phyloP scores from a whole-genome alignment of 2,888 invertebrate genomes.

The Drosophila birchii region DNA sequence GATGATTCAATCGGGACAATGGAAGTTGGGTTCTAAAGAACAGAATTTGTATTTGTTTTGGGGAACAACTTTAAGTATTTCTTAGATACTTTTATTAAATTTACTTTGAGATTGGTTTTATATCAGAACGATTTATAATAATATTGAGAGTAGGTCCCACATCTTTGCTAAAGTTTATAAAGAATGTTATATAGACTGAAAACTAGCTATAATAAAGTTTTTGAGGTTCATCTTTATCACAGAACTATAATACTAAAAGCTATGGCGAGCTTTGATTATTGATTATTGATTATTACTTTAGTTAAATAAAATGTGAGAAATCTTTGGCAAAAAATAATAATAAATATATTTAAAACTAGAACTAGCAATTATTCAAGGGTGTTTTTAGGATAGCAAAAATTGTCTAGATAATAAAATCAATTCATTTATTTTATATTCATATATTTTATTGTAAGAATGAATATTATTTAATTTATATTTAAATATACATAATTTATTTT shows the following conservation, averaged over 20 bases:
- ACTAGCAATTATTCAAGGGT: too few relatives aligned
- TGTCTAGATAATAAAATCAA: too few relatives aligned
- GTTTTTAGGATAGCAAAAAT: background rate
- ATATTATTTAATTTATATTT: too few relatives aligned
- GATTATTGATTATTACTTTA: background rate
- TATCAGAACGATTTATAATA: background rate
- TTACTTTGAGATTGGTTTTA: background rate
- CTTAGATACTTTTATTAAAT: background rate
- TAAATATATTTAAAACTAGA: background rate
- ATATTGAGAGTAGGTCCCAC: background rate
- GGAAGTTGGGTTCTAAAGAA: background rate
- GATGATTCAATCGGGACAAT: constrained; percentile 24
- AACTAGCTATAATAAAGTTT: too few relatives aligned
- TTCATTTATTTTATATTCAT: too few relatives aligned
- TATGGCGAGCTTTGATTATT: too few relatives aligned
- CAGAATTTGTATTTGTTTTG: background rate
- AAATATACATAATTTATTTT: background rate
- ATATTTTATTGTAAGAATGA: too few relatives aligned
- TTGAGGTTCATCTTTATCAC: background rate
- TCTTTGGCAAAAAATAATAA: too few relatives aligned
- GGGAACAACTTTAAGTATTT: background rate
- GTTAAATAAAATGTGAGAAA: background rate
- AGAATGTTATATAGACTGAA: background rate
- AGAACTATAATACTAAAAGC: background rate
- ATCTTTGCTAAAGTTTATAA: background rate